A percentile compares a stretch with the other conserved stretches of the same genome.
These are phyloP conservation scores for Rhodeus uyekii DNA, from an alignment of 2,797 vertebrate species.

Conservation along the genomic window DNA sequence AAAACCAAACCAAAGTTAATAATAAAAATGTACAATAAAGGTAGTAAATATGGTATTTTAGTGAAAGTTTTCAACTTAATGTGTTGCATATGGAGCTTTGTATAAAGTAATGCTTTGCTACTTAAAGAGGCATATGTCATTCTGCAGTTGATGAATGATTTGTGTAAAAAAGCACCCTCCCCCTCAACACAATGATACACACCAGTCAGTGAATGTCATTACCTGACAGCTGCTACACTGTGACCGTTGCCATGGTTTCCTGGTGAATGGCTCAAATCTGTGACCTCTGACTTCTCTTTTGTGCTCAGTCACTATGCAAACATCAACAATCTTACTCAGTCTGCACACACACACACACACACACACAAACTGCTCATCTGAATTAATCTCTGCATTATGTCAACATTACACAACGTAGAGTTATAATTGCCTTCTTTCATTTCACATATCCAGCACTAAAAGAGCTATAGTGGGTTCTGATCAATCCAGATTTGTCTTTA, in stretches of 20 bases:
- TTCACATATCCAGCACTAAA: constrained; percentile 23
- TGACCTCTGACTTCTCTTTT: constrained; percentile 59
- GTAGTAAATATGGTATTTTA: background rate
- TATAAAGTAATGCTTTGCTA: constrained; percentile 11
- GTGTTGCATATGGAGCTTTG: constrained; percentile 1
- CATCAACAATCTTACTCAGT: constrained; percentile 9
- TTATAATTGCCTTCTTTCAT: constrained; percentile 34
- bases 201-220: constrained; percentile 58
- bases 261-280: constrained; percentile 48
- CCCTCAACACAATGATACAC: constrained; percentile 32
- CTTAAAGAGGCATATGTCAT: constrained; percentile 23
- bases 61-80: background rate
- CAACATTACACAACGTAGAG: constrained; percentile 31
- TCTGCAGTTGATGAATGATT: constrained; percentile 54
- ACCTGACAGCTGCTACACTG: constrained; percentile 62
- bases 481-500: constrained; percentile 16
- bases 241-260: constrained; percentile 67
- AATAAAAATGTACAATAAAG: no score
- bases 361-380: background rate
- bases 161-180: constrained; percentile 44
- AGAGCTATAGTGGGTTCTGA: constrained; percentile 27
- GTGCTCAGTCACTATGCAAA: constrained; percentile 56
- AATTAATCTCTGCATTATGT: constrained; percentile 51
- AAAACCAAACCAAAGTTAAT: no score
- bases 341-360: constrained; percentile 19